These are phyloP conservation scores for Sula dactylatra DNA, from an alignment of 2,113 vertebrate genomes.

Conservation along the genomic window DNA sequence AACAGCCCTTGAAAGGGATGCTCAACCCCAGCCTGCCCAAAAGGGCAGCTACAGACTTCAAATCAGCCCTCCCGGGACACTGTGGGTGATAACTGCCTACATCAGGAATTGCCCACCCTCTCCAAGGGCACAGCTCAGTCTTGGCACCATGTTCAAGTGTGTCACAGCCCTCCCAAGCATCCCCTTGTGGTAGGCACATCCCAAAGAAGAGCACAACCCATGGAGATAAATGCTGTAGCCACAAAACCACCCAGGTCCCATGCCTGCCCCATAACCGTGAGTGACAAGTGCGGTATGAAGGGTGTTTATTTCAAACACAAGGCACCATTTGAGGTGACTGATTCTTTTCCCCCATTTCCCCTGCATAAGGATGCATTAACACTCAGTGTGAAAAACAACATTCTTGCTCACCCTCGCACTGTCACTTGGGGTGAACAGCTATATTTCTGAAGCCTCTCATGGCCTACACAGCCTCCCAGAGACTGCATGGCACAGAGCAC, in stretches of 20 bases:
- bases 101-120: neutral
- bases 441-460: neutral
- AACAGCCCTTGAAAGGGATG: neutral
- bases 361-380: neutral
- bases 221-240: neutral
- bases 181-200: neutral
- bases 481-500: neutral
- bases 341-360: neutral
- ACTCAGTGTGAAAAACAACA: neutral
- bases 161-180: neutral
- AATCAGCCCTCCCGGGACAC: neutral
- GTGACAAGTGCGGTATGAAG: neutral
- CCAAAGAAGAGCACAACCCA: neutral
- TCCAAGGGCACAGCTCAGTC: neutral
- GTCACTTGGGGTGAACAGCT: neutral
- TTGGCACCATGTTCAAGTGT: fast-evolving
- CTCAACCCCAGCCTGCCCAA: neutral
- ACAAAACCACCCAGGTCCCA: neutral
- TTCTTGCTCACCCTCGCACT: neutral
- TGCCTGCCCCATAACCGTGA: neutral
- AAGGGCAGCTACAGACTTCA: neutral
- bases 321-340: neutral
- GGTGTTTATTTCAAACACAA: neutral
- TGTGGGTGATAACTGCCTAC: neutral
- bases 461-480: neutral